Evolutionary conservation across 2,888 invertebrate species (phyloP).

Genomic region (Uropetala carovei): DNA sequence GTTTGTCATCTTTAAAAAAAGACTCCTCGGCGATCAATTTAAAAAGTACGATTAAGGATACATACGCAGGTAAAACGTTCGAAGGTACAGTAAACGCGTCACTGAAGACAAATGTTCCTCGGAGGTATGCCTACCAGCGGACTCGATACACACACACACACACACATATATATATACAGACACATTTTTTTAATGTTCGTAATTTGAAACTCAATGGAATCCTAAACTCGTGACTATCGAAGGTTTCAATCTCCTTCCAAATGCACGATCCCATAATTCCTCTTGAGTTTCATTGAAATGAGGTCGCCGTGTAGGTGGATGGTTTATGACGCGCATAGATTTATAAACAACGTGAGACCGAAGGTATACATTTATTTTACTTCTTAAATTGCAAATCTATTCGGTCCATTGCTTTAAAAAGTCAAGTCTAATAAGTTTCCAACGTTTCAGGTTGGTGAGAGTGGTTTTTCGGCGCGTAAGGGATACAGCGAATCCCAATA

Average conservation of each 20-base stretch:
- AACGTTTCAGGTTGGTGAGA: neutral
- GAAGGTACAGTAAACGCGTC: neutral
- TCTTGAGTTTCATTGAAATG: slow-evolving; percentile 18
- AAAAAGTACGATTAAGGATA: too few relatives aligned
- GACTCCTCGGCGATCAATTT: too few relatives aligned
- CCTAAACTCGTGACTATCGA: slow-evolving; percentile 35
- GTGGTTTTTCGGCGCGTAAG: neutral
- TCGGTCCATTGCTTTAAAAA: neutral
- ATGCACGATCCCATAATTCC: neutral
- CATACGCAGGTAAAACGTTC: too few relatives aligned
- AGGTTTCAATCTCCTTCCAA: slow-evolving; percentile 8
- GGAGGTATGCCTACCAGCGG: neutral
- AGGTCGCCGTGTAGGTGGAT: neutral
- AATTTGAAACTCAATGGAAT: slow-evolving; percentile 26
- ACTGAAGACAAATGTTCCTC: neutral
- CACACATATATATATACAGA: too few relatives aligned
- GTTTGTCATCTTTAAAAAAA: too few relatives aligned
- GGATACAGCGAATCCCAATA: neutral
- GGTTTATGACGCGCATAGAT: neutral
- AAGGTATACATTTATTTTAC: neutral
- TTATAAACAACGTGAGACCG: neutral
- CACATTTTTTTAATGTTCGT: slow-evolving; percentile 3
- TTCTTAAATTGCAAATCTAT: slow-evolving; percentile 10
- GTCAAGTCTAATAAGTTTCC: neutral
- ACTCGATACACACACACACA: neutral